Evolutionary conservation across 2,797 vertebrate species (phyloP), one percentile per base, ranked within the genome.

Genomic region (Pempheris klunzingeri): DNA sequence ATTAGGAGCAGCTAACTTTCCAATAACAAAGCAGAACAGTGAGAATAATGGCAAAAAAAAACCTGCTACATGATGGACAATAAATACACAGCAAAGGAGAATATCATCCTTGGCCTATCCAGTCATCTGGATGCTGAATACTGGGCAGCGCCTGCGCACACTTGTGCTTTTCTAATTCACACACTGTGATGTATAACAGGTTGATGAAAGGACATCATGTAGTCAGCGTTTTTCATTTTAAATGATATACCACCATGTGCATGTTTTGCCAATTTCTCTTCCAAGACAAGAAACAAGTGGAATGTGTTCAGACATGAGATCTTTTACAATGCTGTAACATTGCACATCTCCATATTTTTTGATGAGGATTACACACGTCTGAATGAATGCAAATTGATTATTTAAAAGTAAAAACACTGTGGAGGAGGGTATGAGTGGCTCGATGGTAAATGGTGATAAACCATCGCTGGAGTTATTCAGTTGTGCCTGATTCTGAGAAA

Each of bases 61-160:
- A 41, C n/a, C n/a, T 43, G 10, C 24, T 55, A 61, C 30, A 66
- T 22, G 36, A 46, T 53, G 49, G 47, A 32, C 30, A 70, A 24
- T 39, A 39, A 36, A 47, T 38, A 49, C 30, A 57, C 18, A 61
- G 53, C 18, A 20, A 9, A 44, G 24, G 58, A 28, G 18, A 53
- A 47, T 57, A n/a, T 74, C 57, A 67, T 26, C 41, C 22, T 61
- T 46, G 7, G 10, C 22, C 47, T 20, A 17, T 49, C 14, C 34
- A 46, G 50, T 15, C 39, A 60, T 39, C 61, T 71, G 60, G 11
- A 24, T 66, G 5, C 24, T 64, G 28, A 50, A 64, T 32, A 50
- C 18, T 58, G 32, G 44, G 10, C 20, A 43, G 22, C 54, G 53
- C 49, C n/a, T 49, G 34, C 24, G 9, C 34, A 59, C 41, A 52